Percentiles rank a stretch among this genome's conserved stretches.
phyloP scores from a whole-genome alignment of 64 coral and sea anemone genomes.

The Montipora efflorescens region DNA sequence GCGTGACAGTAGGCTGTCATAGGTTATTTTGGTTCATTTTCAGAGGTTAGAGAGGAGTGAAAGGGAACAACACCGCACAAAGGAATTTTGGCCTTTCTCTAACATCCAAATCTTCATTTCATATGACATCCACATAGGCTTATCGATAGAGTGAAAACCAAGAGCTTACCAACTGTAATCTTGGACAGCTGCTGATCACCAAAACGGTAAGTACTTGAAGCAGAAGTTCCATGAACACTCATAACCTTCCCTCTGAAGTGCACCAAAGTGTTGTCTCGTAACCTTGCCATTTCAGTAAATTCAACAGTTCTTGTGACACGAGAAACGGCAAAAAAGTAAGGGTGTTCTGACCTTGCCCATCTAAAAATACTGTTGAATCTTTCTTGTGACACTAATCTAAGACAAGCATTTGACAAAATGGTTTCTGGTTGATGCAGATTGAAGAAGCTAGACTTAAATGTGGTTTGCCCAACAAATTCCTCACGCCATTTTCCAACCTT shows the following conservation, averaged over 20 bases:
- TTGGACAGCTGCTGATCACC: constrained; percentile 59
- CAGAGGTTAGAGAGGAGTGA: too few species aligned
- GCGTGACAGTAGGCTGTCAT: too few species aligned
- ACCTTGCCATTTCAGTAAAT: constrained; percentile 39
- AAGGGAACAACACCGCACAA: too few species aligned
- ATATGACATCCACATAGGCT: too few species aligned
- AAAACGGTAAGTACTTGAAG: constrained; percentile 53
- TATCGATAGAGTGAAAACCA: not conserved
- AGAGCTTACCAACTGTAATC: constrained; percentile 53
- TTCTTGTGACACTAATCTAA: constrained; percentile 68
- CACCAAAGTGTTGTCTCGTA: constrained; percentile 64
- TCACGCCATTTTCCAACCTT: constrained; percentile 83
- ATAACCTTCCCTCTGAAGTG: constrained; percentile 74
- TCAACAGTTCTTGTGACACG: constrained; percentile 3
- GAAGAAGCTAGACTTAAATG: constrained; percentile 56
- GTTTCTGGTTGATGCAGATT: constrained; percentile 87
- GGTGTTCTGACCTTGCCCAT: constrained; percentile 54
- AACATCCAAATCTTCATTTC: too few species aligned
- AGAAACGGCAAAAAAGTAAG: constrained; percentile 53
- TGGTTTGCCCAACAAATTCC: constrained; percentile 90
- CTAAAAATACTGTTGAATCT: constrained; percentile 52
- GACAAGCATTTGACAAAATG: constrained; percentile 66
- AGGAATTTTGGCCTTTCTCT: too few species aligned
- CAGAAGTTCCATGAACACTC: constrained; percentile 9
- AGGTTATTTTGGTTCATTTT: too few species aligned